A percentile compares a stretch with the other conserved stretches of the same genome.
These are phyloP conservation scores for Propithecus deckenii DNA, from an alignment of 2,797 vertebrate genomes.

Conservation along the genomic window DNA sequence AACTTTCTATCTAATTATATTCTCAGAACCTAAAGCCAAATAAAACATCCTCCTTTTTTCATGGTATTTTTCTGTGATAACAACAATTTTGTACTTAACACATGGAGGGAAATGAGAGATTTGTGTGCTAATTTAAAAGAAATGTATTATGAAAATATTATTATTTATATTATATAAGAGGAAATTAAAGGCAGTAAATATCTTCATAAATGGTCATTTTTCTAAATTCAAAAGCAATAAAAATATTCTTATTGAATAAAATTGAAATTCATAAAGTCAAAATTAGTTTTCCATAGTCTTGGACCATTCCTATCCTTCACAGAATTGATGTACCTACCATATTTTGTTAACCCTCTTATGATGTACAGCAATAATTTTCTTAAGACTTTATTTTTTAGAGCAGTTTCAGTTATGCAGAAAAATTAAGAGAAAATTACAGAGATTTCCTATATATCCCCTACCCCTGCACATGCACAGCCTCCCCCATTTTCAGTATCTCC, in stretches of 20 bases:
- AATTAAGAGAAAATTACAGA: background rate
- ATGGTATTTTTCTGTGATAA: background rate
- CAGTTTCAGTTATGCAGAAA: background rate
- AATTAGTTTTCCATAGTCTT: background rate
- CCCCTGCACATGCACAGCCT: background rate
- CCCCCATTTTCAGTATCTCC: background rate
- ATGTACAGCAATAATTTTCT: background rate
- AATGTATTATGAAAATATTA: background rate
- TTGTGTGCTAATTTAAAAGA: background rate
- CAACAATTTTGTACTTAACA: background rate
- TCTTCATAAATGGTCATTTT: background rate
- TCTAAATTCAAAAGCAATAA: background rate
- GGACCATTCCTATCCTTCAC: background rate
- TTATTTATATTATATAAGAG: background rate
- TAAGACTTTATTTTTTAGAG: background rate
- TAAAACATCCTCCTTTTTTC: background rate
- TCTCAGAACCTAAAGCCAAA: background rate
- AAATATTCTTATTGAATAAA: background rate
- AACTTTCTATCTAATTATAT: background rate
- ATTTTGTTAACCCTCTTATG: background rate
- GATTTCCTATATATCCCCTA: background rate
- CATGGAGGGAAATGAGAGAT: background rate
- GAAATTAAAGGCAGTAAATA: background rate
- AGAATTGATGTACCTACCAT: background rate
- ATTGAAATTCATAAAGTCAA: background rate